Evolutionary conservation across 2,113 vertebrate species (phyloP).

Genomic region (Clarias gariepinus): DNA sequence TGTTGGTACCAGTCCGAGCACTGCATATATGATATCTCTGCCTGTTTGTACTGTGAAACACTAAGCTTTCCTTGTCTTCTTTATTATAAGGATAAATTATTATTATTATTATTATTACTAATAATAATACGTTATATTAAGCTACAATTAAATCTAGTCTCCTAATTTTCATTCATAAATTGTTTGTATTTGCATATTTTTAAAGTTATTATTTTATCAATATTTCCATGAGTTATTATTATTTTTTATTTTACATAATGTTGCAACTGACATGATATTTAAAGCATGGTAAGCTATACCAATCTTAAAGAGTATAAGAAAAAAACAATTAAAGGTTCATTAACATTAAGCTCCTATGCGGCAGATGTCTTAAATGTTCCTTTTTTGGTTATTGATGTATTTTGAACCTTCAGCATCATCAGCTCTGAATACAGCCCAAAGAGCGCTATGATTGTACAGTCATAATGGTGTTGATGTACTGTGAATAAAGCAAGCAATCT

Average conservation of each 20-base stretch:
- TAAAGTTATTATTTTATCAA: neutral
- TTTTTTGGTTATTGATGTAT: no score
- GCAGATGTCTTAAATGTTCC: neutral
- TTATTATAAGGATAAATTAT: neutral
- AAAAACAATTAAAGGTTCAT: neutral
- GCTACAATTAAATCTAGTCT: neutral
- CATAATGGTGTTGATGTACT: neutral
- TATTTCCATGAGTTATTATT: neutral
- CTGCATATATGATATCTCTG: neutral
- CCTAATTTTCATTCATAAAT: neutral
- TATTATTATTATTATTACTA: neutral
- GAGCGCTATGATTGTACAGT: neutral
- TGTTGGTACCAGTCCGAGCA: neutral
- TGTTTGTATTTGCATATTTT: neutral
- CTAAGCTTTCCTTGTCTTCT: neutral
- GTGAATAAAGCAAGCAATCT: neutral
- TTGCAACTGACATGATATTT: neutral
- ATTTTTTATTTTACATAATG: neutral
- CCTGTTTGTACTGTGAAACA: neutral
- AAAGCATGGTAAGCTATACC: neutral
- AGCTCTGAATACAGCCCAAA: slow-evolving; percentile 14
- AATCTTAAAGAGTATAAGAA: neutral
- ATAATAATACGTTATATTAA: neutral
- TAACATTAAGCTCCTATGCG: neutral
- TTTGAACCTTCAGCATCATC: neutral